Percentiles rank a stretch among this genome's conserved stretches.
These are phyloP conservation scores for Drosophila miranda DNA, from an alignment of 1,140 invertebrate genomes.

Conservation along the genomic window DNA sequence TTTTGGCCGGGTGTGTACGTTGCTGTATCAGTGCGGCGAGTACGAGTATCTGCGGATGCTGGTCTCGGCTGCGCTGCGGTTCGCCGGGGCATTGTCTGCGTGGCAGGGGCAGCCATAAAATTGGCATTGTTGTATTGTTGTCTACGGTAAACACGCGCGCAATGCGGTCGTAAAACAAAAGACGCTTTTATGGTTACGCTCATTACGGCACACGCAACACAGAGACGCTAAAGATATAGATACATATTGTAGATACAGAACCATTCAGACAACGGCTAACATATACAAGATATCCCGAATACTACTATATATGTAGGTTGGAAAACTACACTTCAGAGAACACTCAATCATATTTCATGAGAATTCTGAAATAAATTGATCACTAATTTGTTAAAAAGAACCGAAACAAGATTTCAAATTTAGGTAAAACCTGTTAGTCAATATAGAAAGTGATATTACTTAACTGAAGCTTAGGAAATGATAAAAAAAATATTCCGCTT, in stretches of 20 bases:
- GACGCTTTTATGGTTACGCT: constrained; percentile 74
- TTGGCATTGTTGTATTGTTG: constrained; percentile 64
- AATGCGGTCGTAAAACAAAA: constrained; percentile 81
- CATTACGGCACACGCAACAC: constrained; percentile 73
- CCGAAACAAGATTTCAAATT: constrained; percentile 22
- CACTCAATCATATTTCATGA: constrained; percentile 1
- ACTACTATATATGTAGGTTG: no score
- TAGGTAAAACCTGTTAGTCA: constrained; percentile 12
- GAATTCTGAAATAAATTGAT: constrained; percentile 13
- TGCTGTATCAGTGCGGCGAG: constrained; percentile 4
- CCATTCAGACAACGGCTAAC: no score
- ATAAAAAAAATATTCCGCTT: no score
- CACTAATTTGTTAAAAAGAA: constrained; percentile 26
- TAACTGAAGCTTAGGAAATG: neutral
- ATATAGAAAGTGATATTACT: neutral
- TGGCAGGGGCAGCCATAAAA: constrained; percentile 67
- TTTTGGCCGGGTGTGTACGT: constrained; percentile 21
- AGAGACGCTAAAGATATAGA: constrained; percentile 30
- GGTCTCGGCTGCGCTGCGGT: constrained; percentile 23
- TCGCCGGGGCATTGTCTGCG: constrained; percentile 46
- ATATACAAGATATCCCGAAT: no score
- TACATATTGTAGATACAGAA: constrained; percentile 30
- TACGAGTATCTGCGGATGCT: constrained; percentile 16
- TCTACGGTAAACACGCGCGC: constrained; percentile 73
- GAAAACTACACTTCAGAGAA: no score